Evolutionary conservation across 2,113 vertebrate genomes (phyloP), one percentile per base, ranked within the genome.

Genomic region (Mola mola): DNA sequence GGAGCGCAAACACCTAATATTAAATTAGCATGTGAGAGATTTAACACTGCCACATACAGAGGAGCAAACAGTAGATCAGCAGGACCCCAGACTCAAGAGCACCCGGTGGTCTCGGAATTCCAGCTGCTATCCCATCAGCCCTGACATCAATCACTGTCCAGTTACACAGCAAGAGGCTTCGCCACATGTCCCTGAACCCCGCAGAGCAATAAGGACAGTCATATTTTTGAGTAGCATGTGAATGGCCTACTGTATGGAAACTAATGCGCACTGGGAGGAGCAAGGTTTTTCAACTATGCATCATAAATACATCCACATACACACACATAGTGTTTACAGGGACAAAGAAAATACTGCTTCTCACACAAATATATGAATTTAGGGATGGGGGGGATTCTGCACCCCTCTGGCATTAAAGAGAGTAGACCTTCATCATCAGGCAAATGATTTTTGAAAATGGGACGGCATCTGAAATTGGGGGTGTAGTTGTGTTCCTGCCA

Each of bases 101-200:
- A 64, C 52, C 56, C 50, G 64, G 72, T 70, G 63, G 62, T 77
- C 60, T 42, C 1, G 7, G 31, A 25, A 46, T 38, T 59, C 62
- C 61, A 37, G 70, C 58, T 41, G 52, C 70, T 60, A 42, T 72
- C 66, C 78, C 59, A 26, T 82, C 71, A 76, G 40, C 55, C 41
- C 17, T 3, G 15, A 26, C 75, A 82, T 88, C 82, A 74, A 72
- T 83, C 84, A 72, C 56, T 58, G 78, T 60, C 70, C 60, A 59
- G 58, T 81, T 64, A 56, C 66, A 51, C 67, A 58, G 66, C 75
- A 38, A 60, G 61, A 48, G 16, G 46, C 49, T 36, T 24, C 31
- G 8, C 42, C 44, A 66, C 48, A 19, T 17, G 52, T 75, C 76
- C 60, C 69, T 8, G 4, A 78, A 58, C 47, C 61, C 49, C 12